These are phyloP conservation scores for Pissodes strobi DNA, from an alignment of 1,140 invertebrate genomes.

Conservation along the genomic window DNA sequence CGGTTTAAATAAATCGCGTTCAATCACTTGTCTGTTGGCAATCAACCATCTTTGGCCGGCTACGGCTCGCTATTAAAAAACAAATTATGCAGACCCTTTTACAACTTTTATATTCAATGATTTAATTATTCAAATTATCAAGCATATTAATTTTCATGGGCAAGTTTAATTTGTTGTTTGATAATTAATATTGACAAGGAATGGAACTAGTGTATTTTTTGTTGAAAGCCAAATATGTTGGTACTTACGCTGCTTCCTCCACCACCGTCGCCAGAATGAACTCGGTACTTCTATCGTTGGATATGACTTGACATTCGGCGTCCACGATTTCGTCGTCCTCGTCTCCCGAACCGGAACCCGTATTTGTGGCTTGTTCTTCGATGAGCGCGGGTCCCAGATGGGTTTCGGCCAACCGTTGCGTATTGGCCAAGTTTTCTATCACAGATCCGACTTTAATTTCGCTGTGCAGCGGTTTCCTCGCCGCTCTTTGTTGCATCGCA, in stretches of 20 bases:
- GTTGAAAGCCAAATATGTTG: too few species aligned
- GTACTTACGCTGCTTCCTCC: conserved; percentile 69
- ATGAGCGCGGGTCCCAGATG: conserved; percentile 68
- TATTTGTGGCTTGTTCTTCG: conserved; percentile 80
- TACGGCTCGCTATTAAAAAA: too few species aligned
- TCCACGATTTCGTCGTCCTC: conserved; percentile 74
- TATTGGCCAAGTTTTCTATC: conserved; percentile 87
- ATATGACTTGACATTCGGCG: conserved; percentile 80
- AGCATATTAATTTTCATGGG: too few species aligned
- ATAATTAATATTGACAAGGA: too few species aligned
- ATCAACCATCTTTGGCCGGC: too few species aligned
- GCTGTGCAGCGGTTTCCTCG: conserved; percentile 71
- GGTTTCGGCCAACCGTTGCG: conserved; percentile 79
- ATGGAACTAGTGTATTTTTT: too few species aligned
- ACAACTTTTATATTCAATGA: too few species aligned
- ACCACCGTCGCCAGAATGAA: conserved; percentile 84
- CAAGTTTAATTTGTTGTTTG: too few species aligned
- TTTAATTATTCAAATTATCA: too few species aligned
- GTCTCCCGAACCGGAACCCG: conserved; percentile 86
- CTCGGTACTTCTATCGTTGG: conserved; percentile 86
- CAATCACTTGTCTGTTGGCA: too few species aligned
- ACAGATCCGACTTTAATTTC: conserved; percentile 80
- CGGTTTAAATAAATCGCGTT: too few species aligned
- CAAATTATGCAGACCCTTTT: too few species aligned
- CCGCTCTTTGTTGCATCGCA: conserved; percentile 78